Evolutionary conservation across 2,113 vertebrate species (phyloP).

Genomic region (Laterallus jamaicensis): DNA sequence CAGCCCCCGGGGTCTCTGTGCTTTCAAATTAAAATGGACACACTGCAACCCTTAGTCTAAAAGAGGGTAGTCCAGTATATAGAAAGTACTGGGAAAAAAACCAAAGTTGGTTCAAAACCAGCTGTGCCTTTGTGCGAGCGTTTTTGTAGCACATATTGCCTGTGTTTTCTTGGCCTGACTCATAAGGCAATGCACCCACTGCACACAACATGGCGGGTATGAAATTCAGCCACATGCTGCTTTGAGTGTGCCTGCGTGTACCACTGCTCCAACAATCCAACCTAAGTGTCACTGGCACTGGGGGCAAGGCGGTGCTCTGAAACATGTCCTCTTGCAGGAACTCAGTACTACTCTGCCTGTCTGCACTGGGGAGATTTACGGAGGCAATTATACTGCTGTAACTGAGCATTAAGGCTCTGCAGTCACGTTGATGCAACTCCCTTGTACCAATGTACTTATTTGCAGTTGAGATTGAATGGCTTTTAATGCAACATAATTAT

Average conservation of each 20-base stretch:
- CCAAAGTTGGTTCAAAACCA: background rate
- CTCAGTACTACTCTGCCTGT: background rate
- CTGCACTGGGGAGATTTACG: background rate
- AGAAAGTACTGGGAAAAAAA: background rate
- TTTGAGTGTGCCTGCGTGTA: background rate
- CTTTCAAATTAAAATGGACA: background rate
- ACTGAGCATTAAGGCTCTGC: background rate
- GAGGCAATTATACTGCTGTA: background rate
- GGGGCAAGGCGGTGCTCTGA: background rate
- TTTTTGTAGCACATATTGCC: background rate
- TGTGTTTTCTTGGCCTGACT: background rate
- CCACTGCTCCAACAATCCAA: background rate
- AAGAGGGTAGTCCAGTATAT: background rate
- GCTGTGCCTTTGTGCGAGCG: background rate
- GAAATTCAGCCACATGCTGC: background rate
- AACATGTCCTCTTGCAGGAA: rapidly evolving
- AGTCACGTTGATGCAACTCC: background rate
- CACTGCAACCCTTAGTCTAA: background rate
- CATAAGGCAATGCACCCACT: background rate
- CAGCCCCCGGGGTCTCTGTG: background rate
- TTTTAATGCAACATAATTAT: background rate
- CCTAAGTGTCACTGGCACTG: background rate
- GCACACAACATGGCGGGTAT: rapidly evolving
- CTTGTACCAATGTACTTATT: background rate
- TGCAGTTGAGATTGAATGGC: background rate